Percentiles rank a stretch among this genome's conserved stretches.
Conservation (phyloP, 1,140 invertebrate genomes). For the Dufourea novaeangliae region DNA sequence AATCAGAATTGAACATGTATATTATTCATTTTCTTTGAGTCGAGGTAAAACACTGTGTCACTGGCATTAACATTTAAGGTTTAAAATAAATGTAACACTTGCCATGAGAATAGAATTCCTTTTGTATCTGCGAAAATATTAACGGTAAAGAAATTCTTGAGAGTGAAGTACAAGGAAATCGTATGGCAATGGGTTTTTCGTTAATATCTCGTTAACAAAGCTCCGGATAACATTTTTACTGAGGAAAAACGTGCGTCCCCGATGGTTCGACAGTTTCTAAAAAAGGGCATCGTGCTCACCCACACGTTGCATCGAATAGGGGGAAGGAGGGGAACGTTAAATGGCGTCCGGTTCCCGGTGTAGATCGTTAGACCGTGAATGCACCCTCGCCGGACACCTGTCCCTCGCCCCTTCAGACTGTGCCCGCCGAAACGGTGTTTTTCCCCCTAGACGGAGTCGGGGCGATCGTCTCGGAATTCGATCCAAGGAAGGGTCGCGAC, state of each 20-base stretch:
- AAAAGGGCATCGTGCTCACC: conserved; percentile 44
- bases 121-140: no score
- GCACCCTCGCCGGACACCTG: conserved; percentile 67
- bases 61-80: no score
- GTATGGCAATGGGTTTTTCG: no score
- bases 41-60: no score
- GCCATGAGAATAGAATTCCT: no score
- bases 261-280: conserved; percentile 25
- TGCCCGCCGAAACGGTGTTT: conserved; percentile 36
- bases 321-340: conserved; percentile 23
- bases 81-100: no score
- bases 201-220: no score
- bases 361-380: conserved; percentile 66
- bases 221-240: no score
- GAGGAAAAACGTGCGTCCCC: background rate
- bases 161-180: no score
- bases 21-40: no score
- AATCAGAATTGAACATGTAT: no score
- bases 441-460: conserved; percentile 34
- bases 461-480: conserved; percentile 53
- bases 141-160: no score
- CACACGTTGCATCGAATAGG: conserved; percentile 26
- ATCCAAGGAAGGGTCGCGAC: conserved; percentile 40
- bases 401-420: conserved; percentile 51
- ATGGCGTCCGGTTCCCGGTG: conserved; percentile 45